Conservation (phyloP, 2,888 invertebrate species). For the Heteromyza rotundicornis region DNA sequence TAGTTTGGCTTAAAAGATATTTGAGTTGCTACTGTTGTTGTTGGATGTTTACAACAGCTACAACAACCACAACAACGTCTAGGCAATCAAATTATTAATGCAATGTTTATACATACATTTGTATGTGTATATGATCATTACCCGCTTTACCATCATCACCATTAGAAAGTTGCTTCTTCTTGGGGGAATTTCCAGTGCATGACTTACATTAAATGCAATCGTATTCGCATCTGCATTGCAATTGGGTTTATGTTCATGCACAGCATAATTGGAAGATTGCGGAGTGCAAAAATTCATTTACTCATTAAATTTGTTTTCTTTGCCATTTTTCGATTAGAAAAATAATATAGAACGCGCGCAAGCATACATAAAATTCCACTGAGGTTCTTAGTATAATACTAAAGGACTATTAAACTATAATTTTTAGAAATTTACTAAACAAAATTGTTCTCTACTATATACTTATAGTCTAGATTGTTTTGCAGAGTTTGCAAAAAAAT, state of each 20-base stretch:
- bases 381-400: too few species aligned
- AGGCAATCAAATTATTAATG: constrained; percentile 28
- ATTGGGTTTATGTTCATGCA: constrained; percentile 1
- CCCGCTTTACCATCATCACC: constrained; percentile 5
- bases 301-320: too few species aligned
- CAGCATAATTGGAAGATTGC: not conserved
- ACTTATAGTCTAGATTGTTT: too few species aligned
- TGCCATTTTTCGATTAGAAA: not conserved
- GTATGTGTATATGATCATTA: constrained; percentile 35
- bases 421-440: too few species aligned
- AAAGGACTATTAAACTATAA: too few species aligned
- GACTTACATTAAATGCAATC: constrained; percentile 28
- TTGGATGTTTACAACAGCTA: too few species aligned
- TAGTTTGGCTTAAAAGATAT: constrained; percentile 18
- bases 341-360: not conserved
- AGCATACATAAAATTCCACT: too few species aligned
- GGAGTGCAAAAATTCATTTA: not conserved
- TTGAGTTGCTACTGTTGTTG: not conserved
- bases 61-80: too few species aligned
- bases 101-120: not conserved
- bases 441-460: too few species aligned
- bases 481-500: too few species aligned
- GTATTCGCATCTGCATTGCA: not conserved
- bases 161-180: constrained; percentile 48
- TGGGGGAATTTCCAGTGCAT: constrained; percentile 57